phyloP scores from a whole-genome alignment of 2,888 invertebrate species.

The Ptilodon capucinus region DNA sequence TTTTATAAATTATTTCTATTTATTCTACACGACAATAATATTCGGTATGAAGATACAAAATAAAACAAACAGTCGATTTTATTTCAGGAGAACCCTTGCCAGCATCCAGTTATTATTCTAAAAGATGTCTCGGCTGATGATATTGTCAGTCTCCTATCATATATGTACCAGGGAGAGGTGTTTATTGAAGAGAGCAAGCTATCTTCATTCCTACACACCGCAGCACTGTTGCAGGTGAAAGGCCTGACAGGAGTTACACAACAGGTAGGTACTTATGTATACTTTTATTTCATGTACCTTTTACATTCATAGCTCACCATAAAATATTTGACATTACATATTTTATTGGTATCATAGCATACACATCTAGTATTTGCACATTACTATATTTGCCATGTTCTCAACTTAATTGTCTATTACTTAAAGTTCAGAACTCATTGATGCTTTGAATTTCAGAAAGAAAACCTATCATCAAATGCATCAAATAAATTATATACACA shows the following conservation, averaged over 20 bases:
- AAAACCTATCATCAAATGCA: constrained; percentile 65
- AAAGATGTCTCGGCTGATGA: constrained; percentile 87
- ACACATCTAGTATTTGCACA: too few species aligned
- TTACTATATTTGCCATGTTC: too few species aligned
- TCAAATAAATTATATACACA: constrained; percentile 76
- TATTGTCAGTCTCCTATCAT: constrained; percentile 85
- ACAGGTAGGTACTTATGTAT: constrained; percentile 62
- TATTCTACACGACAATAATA: too few species aligned
- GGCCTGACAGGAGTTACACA: constrained; percentile 83
- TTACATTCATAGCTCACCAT: too few species aligned
- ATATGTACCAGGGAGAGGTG: constrained; percentile 89
- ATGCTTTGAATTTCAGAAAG: constrained; percentile 51
- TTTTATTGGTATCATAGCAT: too few species aligned
- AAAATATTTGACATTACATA: too few species aligned
- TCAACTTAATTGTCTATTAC: too few species aligned
- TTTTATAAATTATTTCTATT: too few species aligned
- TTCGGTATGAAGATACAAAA: neutral
- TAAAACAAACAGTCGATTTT: constrained; percentile 13
- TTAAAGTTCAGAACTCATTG: too few species aligned
- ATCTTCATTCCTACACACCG: constrained; percentile 85
- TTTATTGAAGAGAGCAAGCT: constrained; percentile 86
- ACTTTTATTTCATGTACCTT: too few species aligned
- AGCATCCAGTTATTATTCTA: constrained; percentile 88
- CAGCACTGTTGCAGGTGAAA: constrained; percentile 86
- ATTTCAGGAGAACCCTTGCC: constrained; percentile 86